Evolutionary conservation across 2,888 invertebrate species (phyloP).

Genomic region (Cartodere bifasciata): DNA sequence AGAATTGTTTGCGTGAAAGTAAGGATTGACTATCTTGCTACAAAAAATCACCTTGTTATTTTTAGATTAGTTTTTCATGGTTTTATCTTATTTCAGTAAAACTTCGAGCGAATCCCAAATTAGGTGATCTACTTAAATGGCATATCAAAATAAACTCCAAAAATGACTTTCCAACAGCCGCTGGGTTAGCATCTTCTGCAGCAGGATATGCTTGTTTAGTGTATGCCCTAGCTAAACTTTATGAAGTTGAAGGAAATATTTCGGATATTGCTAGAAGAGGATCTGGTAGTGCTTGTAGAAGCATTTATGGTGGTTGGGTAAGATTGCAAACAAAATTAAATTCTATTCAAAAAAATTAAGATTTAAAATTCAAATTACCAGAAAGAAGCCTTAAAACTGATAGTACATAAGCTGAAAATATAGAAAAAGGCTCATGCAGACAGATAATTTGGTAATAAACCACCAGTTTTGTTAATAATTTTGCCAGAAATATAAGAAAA

Average conservation of each 20-base stretch:
- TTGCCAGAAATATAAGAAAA: too few species aligned
- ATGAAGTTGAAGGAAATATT: conserved; percentile 58
- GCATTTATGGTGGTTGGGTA: conserved; percentile 81
- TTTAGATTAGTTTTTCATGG: not conserved
- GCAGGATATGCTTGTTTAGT: conserved; percentile 95
- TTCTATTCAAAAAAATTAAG: too few species aligned
- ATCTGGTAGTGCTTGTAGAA: conserved; percentile 95
- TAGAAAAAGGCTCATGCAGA: too few species aligned
- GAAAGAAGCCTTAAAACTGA: too few species aligned
- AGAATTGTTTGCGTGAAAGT: conserved; percentile 65
- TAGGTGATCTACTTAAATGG: conserved; percentile 44
- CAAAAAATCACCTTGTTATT: too few species aligned
- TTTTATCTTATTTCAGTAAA: conserved; percentile 34
- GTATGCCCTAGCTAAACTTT: conserved; percentile 62
- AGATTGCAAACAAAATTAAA: too few species aligned
- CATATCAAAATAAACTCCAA: conserved; percentile 73
- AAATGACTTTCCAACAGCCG: conserved; percentile 98
- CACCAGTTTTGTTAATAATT: too few species aligned
- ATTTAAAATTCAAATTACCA: too few species aligned
- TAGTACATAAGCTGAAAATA: too few species aligned
- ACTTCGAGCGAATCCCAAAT: conserved; percentile 30
- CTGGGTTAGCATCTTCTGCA: conserved; percentile 95
- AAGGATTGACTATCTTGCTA: conserved; percentile 30
- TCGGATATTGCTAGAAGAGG: conserved; percentile 70
- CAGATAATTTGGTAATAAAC: too few species aligned